Conservation (phyloP, 1,140 invertebrate genomes). For the Cydia fagiglandana region DNA sequence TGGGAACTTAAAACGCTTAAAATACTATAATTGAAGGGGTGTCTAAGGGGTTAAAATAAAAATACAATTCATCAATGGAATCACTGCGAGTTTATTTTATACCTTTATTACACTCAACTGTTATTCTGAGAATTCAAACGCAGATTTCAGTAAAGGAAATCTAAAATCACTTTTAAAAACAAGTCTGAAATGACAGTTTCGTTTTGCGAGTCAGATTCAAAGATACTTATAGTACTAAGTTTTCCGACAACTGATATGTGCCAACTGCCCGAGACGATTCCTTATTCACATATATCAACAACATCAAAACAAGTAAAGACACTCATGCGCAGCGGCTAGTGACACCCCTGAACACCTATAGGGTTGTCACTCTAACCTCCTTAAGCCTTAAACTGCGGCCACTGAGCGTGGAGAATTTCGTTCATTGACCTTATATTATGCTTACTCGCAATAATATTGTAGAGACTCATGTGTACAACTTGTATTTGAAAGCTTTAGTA, state of each 20-base stretch:
- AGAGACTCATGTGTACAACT: too few relatives aligned
- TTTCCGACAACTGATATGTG: constrained; percentile 73
- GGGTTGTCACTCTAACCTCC: neutral
- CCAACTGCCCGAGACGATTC: constrained; percentile 69
- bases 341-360: constrained; percentile 33
- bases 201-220: constrained; percentile 64
- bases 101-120: constrained; percentile 76
- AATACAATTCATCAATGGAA: constrained; percentile 70
- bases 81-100: constrained; percentile 79
- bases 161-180: constrained; percentile 50
- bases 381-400: too few relatives aligned
- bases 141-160: constrained; percentile 55
- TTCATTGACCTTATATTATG: too few relatives aligned
- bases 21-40: neutral
- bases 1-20: too few relatives aligned
- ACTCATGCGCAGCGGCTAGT: constrained; percentile 50
- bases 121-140: constrained; percentile 64
- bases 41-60: constrained; percentile 48
- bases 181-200: constrained; percentile 23
- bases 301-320: constrained; percentile 77
- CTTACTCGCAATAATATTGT: too few relatives aligned
- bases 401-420: too few relatives aligned
- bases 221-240: constrained; percentile 78
- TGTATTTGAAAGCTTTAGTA: too few relatives aligned
- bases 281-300: constrained; percentile 76